phyloP scores from a whole-genome alignment of 2,113 vertebrate genomes.

The Tychaedon coryphoeus region DNA sequence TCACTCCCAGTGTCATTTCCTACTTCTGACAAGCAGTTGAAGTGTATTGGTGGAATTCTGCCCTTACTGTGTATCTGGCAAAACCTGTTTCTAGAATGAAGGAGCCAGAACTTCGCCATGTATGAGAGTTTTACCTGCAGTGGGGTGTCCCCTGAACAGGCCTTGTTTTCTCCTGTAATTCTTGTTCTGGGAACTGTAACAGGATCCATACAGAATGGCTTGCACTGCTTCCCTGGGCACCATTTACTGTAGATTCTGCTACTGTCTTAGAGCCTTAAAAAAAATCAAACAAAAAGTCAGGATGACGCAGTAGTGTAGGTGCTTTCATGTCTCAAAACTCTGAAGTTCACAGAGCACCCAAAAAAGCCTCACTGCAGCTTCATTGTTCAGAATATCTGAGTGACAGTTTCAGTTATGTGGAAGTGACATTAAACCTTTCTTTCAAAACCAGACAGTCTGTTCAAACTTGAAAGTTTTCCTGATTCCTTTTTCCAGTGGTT shows the following conservation, averaged over 20 bases:
- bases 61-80: background rate
- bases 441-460: background rate
- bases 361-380: background rate
- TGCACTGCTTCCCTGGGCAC: background rate
- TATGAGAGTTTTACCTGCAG: background rate
- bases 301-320: background rate
- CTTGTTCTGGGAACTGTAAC: background rate
- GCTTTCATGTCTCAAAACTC: background rate
- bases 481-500: background rate
- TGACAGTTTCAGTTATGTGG: background rate
- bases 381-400: background rate
- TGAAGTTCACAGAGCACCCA: background rate
- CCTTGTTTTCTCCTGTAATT: background rate
- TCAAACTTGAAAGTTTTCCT: background rate
- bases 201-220: background rate
- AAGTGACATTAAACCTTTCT: background rate
- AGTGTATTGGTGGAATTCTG: background rate
- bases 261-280: background rate
- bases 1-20: background rate
- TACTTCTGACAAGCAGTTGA: background rate
- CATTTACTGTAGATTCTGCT: background rate
- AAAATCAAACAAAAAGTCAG: background rate
- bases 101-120: background rate
- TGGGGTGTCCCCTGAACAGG: background rate
- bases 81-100: background rate